Evolutionary conservation across 2,113 vertebrate genomes (phyloP).

Genomic region (Megaleporinus macrocephalus): DNA sequence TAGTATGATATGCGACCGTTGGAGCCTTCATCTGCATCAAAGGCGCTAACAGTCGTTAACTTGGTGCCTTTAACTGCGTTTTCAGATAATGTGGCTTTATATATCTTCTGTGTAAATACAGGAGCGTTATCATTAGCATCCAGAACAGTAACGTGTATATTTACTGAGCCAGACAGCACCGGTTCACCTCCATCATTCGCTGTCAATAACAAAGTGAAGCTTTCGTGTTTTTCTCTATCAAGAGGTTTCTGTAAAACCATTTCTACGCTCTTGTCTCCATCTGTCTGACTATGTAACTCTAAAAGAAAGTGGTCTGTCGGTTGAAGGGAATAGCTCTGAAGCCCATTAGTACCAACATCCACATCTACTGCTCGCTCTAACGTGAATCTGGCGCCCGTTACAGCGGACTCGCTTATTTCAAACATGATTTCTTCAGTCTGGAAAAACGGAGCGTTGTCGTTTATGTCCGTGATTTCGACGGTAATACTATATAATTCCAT

Average conservation of each 20-base stretch:
- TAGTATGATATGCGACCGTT: conserved; percentile 66
- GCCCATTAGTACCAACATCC: conserved; percentile 60
- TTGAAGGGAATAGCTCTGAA: conserved; percentile 62
- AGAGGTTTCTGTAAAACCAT: conserved; percentile 59
- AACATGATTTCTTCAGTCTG: conserved; percentile 32
- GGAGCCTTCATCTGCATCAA: conserved; percentile 68
- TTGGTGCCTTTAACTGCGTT: conserved; percentile 43
- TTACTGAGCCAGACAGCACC: conserved; percentile 60
- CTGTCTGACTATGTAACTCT: conserved; percentile 59
- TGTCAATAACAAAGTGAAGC: conserved; percentile 54
- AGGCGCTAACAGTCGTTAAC: conserved; percentile 56
- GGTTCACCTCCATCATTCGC: conserved; percentile 65
- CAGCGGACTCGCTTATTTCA: conserved; percentile 63
- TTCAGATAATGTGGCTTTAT: conserved; percentile 54
- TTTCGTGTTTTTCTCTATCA: conserved; percentile 66
- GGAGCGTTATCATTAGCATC: conserved; percentile 60
- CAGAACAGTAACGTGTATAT: conserved; percentile 58
- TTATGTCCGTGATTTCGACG: conserved; percentile 67
- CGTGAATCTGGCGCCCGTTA: conserved; percentile 59
- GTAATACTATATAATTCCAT: conserved; percentile 65
- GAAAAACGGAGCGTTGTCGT: conserved; percentile 62
- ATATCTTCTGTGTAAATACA: conserved; percentile 53
- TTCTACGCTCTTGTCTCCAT: conserved; percentile 52
- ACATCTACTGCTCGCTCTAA: conserved; percentile 59
- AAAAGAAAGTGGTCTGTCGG: conserved; percentile 42